Evolutionary conservation across 1,140 invertebrate species (phyloP).

Genomic region (Mylabris phalerata): DNA sequence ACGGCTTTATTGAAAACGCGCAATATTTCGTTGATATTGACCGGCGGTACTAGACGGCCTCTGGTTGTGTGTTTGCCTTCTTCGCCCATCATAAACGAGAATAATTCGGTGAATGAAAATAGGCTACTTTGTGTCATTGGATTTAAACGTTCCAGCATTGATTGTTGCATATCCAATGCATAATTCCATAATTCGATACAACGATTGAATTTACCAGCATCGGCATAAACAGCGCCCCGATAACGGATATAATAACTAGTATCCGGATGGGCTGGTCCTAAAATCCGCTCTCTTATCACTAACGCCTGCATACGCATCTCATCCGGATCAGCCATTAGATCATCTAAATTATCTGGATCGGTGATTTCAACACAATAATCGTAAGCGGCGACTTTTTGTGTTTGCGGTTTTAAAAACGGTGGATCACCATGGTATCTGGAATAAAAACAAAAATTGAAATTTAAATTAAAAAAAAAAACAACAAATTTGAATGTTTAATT

Average conservation of each 20-base stretch:
- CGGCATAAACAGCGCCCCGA: constrained; percentile 90
- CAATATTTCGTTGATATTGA: constrained; percentile 74
- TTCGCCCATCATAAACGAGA: constrained; percentile 87
- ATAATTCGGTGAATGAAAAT: constrained; percentile 90
- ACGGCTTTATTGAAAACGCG: constrained; percentile 74
- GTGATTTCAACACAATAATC: constrained; percentile 79
- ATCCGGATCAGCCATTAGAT: constrained; percentile 85
- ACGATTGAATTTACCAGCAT: constrained; percentile 84
- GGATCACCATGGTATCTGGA: constrained; percentile 51
- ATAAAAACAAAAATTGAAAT: constrained; percentile 23
- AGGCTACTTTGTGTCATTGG: constrained; percentile 91
- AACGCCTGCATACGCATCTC: constrained; percentile 95
- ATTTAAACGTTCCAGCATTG: constrained; percentile 85
- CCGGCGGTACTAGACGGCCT: constrained; percentile 67
- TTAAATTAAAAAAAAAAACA: background rate
- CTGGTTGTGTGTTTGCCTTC: constrained; percentile 59
- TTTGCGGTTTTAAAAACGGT: constrained; percentile 39
- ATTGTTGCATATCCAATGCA: constrained; percentile 93
- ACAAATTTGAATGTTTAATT: background rate
- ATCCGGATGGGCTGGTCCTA: constrained; percentile 88
- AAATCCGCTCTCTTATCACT: constrained; percentile 86
- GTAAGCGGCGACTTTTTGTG: constrained; percentile 69
- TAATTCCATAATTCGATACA: constrained; percentile 94
- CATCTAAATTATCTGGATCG: constrained; percentile 71
- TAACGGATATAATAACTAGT: constrained; percentile 94